Conservation (phyloP, 2,888 invertebrate genomes). For the Acleris emargana region DNA sequence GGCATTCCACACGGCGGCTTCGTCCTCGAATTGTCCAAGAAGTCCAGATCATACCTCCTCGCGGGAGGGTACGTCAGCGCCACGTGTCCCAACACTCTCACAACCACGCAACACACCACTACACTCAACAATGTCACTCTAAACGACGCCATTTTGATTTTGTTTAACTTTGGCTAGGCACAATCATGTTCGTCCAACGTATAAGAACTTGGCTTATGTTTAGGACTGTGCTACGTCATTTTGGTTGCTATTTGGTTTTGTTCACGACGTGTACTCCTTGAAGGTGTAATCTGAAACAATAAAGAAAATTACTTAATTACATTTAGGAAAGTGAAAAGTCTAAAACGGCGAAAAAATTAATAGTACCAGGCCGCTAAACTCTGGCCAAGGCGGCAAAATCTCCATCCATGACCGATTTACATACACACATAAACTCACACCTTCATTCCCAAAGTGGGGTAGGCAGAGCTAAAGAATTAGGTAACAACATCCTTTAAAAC, state of each 20-base stretch:
- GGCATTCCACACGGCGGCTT: constrained; percentile 98
- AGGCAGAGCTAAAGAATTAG: too few relatives aligned
- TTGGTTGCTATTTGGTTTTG: constrained; percentile 31
- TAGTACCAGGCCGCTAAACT: too few relatives aligned
- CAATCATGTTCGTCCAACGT: constrained; percentile 24
- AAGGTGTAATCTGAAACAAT: constrained; percentile 24
- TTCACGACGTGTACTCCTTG: constrained; percentile 3
- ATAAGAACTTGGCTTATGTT: neutral
- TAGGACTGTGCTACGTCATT: constrained; percentile 25
- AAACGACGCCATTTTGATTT: constrained; percentile 57
- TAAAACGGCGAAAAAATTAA: too few relatives aligned
- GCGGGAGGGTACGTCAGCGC: constrained; percentile 95
- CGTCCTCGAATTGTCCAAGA: constrained; percentile 95
- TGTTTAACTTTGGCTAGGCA: constrained; percentile 12
- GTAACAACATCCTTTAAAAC: too few relatives aligned
- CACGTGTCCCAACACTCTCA: constrained; percentile 86
- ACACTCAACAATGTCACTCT: constrained; percentile 55
- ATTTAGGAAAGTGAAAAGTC: too few relatives aligned
- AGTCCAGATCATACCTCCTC: constrained; percentile 94
- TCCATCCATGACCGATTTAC: too few relatives aligned
- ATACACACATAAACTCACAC: too few relatives aligned
- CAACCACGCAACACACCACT: constrained; percentile 46
- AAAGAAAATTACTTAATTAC: neutral
- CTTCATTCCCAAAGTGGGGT: too few relatives aligned
- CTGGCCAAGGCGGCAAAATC: too few relatives aligned